These are phyloP conservation scores for Pocillopora grandis DNA, from an alignment of 92 coral and sea anemone species.

Conservation along the genomic window DNA sequence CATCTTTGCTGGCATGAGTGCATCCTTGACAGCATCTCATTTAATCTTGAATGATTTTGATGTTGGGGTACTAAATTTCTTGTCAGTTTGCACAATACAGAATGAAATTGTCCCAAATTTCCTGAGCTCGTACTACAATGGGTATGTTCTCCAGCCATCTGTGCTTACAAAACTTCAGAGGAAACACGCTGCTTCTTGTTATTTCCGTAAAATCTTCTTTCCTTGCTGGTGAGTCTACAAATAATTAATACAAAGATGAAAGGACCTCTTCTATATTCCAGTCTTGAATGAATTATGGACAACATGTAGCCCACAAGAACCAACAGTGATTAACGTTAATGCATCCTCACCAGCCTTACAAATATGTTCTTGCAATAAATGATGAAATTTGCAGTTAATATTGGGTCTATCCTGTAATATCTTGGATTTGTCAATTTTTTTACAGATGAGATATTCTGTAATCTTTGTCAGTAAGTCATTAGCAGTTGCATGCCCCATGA, in stretches of 20 bases:
- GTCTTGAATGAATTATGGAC: too few relatives aligned
- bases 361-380: neutral
- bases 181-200: conserved; percentile 9
- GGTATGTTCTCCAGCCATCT: conserved; percentile 33
- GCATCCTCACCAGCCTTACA: too few relatives aligned
- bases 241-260: too few relatives aligned
- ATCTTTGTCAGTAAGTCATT: conserved; percentile 29
- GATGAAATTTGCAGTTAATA: conserved; percentile 34
- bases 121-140: conserved; percentile 48
- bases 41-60: conserved; percentile 40
- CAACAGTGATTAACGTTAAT: too few relatives aligned
- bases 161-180: conserved; percentile 55
- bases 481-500: conserved; percentile 48
- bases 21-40: conserved; percentile 39
- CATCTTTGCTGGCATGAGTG: conserved; percentile 40
- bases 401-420: conserved; percentile 40
- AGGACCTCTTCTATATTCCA: too few relatives aligned
- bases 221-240: too few relatives aligned
- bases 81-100: conserved; percentile 49
- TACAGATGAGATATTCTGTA: conserved; percentile 29
- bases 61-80: conserved; percentile 38
- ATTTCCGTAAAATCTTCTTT: too few relatives aligned
- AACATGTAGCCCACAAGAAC: too few relatives aligned
- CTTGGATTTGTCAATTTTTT: conserved; percentile 28
- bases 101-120: conserved; percentile 37